phyloP scores from a whole-genome alignment of 2,888 invertebrate genomes.

The Microchrysa polita region DNA sequence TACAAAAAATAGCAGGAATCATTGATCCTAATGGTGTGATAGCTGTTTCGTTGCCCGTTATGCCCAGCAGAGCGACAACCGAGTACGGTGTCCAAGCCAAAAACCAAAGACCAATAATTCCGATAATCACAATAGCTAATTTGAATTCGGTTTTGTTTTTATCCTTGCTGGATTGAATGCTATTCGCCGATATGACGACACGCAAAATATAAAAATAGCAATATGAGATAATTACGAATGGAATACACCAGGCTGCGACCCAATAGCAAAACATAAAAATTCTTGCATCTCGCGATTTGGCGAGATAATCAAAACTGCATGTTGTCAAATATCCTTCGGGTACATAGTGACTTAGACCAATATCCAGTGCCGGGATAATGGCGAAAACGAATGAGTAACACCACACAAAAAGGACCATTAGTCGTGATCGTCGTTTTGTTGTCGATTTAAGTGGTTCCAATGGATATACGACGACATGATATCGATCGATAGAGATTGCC shows the following conservation, averaged over 20 bases:
- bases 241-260: constrained; percentile 78
- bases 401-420: constrained; percentile 76
- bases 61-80: constrained; percentile 77
- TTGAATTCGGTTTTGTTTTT: constrained; percentile 77
- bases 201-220: constrained; percentile 78
- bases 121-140: constrained; percentile 74
- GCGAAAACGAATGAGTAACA: constrained; percentile 77
- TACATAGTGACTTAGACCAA: constrained; percentile 79
- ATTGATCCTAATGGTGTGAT: constrained; percentile 77
- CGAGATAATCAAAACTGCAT: constrained; percentile 87
- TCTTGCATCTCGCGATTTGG: constrained; percentile 69
- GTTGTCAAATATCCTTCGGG: constrained; percentile 86
- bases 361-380: constrained; percentile 72
- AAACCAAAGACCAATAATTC: constrained; percentile 79
- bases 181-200: constrained; percentile 69
- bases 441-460: constrained; percentile 73
- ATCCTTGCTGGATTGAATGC: constrained; percentile 69
- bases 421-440: constrained; percentile 70
- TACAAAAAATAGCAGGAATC: constrained; percentile 83
- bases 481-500: constrained; percentile 83
- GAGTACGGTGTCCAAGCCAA: constrained; percentile 87
- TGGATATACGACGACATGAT: constrained; percentile 83
- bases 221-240: constrained; percentile 75
- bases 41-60: constrained; percentile 71
- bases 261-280: constrained; percentile 80